Evolutionary conservation across 2,113 vertebrate species (phyloP).

Genomic region (Regulus satrapa): DNA sequence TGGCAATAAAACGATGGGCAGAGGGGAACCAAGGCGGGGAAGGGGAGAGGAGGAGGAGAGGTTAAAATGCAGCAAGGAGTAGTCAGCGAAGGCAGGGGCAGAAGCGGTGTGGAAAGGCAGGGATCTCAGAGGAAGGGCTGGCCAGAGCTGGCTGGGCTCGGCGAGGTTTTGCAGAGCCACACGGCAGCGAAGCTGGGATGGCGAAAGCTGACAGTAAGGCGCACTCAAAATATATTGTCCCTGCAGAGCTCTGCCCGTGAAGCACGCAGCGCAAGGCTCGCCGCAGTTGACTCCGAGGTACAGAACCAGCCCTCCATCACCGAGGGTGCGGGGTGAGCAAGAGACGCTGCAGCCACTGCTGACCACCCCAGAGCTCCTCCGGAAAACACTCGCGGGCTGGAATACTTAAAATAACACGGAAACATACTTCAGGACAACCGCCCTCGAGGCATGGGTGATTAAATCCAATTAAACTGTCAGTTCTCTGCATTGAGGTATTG

Average conservation of each 20-base stretch:
- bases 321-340: neutral
- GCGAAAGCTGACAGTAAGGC: slow-evolving; percentile 7
- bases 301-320: neutral
- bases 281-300: neutral
- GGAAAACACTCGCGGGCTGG: neutral
- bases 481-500: neutral
- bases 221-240: slow-evolving; percentile 46
- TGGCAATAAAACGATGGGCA: neutral
- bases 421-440: neutral
- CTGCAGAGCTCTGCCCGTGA: slow-evolving; percentile 44
- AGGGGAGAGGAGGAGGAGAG: neutral
- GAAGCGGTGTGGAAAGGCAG: neutral
- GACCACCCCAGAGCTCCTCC: neutral
- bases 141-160: neutral
- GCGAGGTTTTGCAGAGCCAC: neutral
- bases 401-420: neutral
- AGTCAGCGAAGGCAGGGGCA: neutral
- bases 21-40: neutral
- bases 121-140: neutral
- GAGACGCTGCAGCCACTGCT: neutral
- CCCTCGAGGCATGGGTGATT: neutral
- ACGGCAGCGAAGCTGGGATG: neutral
- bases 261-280: neutral
- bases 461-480: neutral
- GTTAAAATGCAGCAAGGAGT: neutral